phyloP scores from a whole-genome alignment of 2,888 invertebrate genomes.

The Drosophila austrosaltans region DNA sequence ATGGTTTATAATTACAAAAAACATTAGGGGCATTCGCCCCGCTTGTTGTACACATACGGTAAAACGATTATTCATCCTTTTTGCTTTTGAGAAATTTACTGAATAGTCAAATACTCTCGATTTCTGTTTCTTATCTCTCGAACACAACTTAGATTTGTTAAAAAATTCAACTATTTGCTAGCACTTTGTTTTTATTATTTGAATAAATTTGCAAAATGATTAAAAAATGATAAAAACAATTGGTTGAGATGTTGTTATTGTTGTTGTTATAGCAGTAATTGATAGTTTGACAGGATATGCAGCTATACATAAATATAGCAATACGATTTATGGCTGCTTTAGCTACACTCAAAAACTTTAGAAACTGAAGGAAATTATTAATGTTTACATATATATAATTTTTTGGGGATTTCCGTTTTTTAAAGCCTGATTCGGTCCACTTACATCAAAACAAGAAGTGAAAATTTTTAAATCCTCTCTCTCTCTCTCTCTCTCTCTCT shows the following conservation, averaged over 20 bases:
- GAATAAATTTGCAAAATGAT: conserved; percentile 33
- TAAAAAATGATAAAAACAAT: conserved; percentile 37
- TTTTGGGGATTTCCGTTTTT: conserved; percentile 25
- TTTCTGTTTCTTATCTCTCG: conserved; percentile 22
- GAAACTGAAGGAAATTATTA: conserved; percentile 45
- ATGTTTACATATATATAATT: conserved; percentile 24
- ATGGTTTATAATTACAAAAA: conserved; percentile 69
- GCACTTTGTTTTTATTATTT: conserved; percentile 49
- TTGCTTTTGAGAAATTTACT: conserved; percentile 4
- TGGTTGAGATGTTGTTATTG: conserved; percentile 1
- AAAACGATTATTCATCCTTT: conserved; percentile 7
- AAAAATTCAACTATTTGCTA: conserved; percentile 56
- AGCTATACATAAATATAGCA: conserved; percentile 41
- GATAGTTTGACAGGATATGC: conserved; percentile 11
- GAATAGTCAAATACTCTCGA: conserved; percentile 17
- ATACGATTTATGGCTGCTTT: conserved; percentile 43
- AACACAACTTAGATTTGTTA: conserved; percentile 62
- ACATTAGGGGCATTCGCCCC: conserved; percentile 42
- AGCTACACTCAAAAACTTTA: conserved; percentile 8
- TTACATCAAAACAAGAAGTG: conserved; percentile 49
- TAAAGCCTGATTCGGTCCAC: conserved; percentile 34
- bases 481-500: conserved; percentile 4
- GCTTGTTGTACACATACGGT: conserved; percentile 14
- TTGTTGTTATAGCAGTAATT: neutral
- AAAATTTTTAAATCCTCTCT: conserved; percentile 35